Evolutionary conservation across 2,113 vertebrate genomes (phyloP).

Genomic region (Poecilia latipinna): DNA sequence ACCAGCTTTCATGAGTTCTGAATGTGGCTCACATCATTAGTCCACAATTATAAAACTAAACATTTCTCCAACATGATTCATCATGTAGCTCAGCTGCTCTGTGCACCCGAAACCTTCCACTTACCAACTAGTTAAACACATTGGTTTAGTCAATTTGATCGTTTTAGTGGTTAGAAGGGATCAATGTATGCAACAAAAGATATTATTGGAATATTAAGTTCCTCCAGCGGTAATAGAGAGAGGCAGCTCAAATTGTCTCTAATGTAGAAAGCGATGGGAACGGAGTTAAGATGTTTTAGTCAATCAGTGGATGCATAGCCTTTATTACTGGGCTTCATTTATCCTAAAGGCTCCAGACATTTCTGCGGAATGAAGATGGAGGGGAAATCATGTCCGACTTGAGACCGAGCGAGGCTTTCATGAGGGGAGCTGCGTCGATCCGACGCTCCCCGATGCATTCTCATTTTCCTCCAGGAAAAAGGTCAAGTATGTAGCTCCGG

Average conservation of each 20-base stretch:
- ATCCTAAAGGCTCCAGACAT: conserved; percentile 56
- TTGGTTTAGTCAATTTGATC: neutral
- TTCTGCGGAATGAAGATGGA: conserved; percentile 70
- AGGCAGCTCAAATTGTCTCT: conserved; percentile 61
- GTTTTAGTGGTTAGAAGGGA: neutral
- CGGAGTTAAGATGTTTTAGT: conserved; percentile 55
- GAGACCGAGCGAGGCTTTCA: conserved; percentile 19
- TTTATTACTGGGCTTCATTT: conserved; percentile 69
- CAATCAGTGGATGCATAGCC: conserved; percentile 60
- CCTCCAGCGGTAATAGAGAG: conserved; percentile 57
- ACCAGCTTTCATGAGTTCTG: neutral
- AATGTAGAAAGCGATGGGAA: conserved; percentile 53
- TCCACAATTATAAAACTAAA: neutral
- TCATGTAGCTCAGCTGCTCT: neutral
- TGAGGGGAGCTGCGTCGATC: neutral
- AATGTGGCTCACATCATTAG: too few species aligned
- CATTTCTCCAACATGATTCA: neutral
- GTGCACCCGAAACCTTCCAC: too few species aligned
- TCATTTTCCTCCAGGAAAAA: conserved; percentile 23
- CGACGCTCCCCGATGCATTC: neutral
- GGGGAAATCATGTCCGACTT: conserved; percentile 52
- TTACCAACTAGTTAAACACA: too few species aligned
- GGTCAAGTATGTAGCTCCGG: conserved; percentile 15
- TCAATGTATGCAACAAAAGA: conserved; percentile 17
- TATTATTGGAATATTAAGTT: conserved; percentile 37